Conservation (phyloP, 2,888 invertebrate species). For the Drosophila mulleri region DNA sequence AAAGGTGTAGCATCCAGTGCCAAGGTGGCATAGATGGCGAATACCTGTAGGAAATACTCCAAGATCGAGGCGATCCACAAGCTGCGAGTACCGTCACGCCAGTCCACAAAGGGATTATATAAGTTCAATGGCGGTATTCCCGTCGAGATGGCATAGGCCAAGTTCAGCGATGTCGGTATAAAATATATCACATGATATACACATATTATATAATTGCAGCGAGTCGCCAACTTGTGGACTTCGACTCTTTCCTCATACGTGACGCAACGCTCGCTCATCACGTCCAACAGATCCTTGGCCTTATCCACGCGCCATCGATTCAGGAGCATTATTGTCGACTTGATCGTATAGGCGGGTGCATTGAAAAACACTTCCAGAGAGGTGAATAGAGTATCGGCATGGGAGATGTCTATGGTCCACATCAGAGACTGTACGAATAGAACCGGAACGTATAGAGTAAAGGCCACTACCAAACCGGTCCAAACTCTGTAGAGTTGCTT, state of each 20-base stretch:
- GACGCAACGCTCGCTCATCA: constrained; percentile 19
- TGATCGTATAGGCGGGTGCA: constrained; percentile 21
- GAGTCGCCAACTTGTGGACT: constrained; percentile 14
- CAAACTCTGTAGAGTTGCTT: constrained; percentile 10
- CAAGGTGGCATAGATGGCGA: constrained; percentile 10
- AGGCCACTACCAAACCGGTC: background rate
- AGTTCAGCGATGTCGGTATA: constrained; percentile 13
- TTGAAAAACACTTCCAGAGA: constrained; percentile 33
- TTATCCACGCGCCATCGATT: constrained; percentile 28
- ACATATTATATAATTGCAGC: constrained; percentile 16
- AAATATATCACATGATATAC: constrained; percentile 22
- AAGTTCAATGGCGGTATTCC: constrained; percentile 30
- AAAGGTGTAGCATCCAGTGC: constrained; percentile 27
- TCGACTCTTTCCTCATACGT: constrained; percentile 9
- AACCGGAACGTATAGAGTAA: constrained; percentile 15
- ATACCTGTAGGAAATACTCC: constrained; percentile 13
- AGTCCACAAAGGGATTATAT: constrained; percentile 38
- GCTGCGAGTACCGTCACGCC: constrained; percentile 16
- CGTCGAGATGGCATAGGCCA: constrained; percentile 7
- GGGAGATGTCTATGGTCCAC: constrained; percentile 19
- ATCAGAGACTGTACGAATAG: constrained; percentile 20
- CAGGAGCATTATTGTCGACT: constrained; percentile 15
- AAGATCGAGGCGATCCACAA: constrained; percentile 20
- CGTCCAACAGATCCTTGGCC: constrained; percentile 23
- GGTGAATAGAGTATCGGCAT: constrained; percentile 15